phyloP scores from a whole-genome alignment of 2,797 vertebrate species.

The Pagetopsis macropterus region DNA sequence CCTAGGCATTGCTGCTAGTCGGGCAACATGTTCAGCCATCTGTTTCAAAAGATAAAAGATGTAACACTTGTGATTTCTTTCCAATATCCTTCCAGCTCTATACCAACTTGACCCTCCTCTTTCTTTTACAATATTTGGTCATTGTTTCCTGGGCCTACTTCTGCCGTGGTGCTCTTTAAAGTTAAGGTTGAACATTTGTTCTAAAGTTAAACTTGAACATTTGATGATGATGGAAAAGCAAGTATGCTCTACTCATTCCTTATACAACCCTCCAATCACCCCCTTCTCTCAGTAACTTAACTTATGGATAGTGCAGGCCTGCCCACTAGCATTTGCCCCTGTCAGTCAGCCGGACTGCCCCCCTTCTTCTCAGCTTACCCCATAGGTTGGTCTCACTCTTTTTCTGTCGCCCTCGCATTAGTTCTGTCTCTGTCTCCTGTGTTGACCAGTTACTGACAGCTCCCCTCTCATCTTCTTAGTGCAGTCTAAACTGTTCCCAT shows the following conservation, averaged over 20 bases:
- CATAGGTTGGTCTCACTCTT: slow-evolving; percentile 81
- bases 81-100: slow-evolving; percentile 18
- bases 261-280: slow-evolving; percentile 48
- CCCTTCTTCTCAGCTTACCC: slow-evolving; percentile 83
- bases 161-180: slow-evolving; percentile 57
- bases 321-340: slow-evolving; percentile 82
- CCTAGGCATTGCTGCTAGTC: neutral
- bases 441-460: slow-evolving; percentile 73
- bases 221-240: slow-evolving; percentile 73
- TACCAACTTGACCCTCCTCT: slow-evolving; percentile 34
- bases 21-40: neutral
- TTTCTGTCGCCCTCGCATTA: slow-evolving; percentile 81
- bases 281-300: slow-evolving; percentile 59
- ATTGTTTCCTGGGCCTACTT: slow-evolving; percentile 47
- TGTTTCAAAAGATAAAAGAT: slow-evolving; percentile 29
- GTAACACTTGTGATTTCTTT: neutral
- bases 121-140: slow-evolving; percentile 61
- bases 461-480: slow-evolving; percentile 68
- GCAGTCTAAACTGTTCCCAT: slow-evolving; percentile 61
- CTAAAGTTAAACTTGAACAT: slow-evolving; percentile 78
- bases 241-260: slow-evolving; percentile 53
- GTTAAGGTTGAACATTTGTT: slow-evolving; percentile 66
- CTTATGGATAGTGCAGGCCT: slow-evolving; percentile 77
- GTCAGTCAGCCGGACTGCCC: slow-evolving; percentile 81
- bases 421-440: slow-evolving; percentile 78